Conservation (phyloP, 2,113 vertebrate genomes). For the Physeter macrocephalus region DNA sequence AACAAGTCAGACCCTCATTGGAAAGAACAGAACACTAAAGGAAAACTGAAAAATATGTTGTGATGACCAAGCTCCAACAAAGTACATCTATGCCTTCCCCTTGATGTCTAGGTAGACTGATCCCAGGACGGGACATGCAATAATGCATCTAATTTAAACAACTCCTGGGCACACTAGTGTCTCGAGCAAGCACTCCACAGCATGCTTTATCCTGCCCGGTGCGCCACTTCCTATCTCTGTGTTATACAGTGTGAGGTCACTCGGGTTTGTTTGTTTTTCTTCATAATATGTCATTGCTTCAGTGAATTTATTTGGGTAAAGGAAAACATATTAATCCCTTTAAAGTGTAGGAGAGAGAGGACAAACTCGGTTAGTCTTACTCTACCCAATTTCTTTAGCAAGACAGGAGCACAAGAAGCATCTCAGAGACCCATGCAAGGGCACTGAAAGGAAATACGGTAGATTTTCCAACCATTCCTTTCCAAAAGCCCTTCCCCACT, state of each 20-base stretch:
- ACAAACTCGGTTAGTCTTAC: background rate
- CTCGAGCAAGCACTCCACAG: background rate
- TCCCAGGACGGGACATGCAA: background rate
- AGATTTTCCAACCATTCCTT: background rate
- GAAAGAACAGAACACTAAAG: background rate
- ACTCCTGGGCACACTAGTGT: accelerated
- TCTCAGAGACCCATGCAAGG: background rate
- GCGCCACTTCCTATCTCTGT: background rate
- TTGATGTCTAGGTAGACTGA: background rate
- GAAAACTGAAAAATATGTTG: background rate
- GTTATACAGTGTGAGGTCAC: background rate
- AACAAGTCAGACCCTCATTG: background rate
- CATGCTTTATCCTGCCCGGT: accelerated
- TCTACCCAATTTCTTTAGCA: background rate
- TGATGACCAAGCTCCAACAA: background rate
- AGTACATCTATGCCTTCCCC: background rate
- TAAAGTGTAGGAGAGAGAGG: background rate
- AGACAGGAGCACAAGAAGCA: background rate
- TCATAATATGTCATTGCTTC: background rate
- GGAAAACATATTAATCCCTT: background rate
- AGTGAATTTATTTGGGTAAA: background rate
- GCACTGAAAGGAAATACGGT: background rate
- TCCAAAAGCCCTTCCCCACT: background rate
- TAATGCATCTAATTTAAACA: background rate
- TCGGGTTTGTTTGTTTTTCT: background rate